Conservation (phyloP, 2,113 vertebrate species). For the Ginglymostoma cirratum region DNA sequence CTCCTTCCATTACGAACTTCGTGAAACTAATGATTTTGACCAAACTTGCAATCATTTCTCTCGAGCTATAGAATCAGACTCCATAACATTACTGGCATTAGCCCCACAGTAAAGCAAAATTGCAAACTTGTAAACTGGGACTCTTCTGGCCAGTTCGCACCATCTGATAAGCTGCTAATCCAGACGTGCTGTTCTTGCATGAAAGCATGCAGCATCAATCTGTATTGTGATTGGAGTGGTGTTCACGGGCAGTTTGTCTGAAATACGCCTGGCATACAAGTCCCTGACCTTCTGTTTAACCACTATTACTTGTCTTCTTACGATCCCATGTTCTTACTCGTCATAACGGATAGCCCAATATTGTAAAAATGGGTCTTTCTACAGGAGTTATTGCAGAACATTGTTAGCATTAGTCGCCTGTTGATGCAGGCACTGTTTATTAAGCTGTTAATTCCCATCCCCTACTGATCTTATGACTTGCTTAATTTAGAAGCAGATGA, state of each 20-base stretch:
- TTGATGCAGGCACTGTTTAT: background rate
- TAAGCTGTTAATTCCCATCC: background rate
- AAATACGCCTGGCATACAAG: background rate
- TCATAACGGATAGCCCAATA: background rate
- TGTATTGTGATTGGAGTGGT: background rate
- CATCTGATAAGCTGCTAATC: background rate
- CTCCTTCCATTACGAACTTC: background rate
- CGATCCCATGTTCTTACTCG: background rate
- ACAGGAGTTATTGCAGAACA: background rate
- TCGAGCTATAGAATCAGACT: background rate
- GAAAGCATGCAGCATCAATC: background rate
- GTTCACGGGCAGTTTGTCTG: background rate
- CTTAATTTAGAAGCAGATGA: background rate
- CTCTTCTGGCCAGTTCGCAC: background rate
- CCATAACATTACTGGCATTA: background rate
- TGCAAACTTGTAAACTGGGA: background rate
- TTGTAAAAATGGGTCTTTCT: background rate
- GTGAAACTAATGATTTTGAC: background rate
- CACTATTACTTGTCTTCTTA: background rate
- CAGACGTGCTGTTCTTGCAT: background rate
- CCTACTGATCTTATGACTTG: background rate
- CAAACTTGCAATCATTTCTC: background rate
- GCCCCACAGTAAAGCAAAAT: background rate
- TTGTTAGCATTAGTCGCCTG: background rate
- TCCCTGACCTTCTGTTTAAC: background rate